Evolutionary conservation across 2,888 invertebrate species (phyloP).

Genomic region (Onchidella celtica): DNA sequence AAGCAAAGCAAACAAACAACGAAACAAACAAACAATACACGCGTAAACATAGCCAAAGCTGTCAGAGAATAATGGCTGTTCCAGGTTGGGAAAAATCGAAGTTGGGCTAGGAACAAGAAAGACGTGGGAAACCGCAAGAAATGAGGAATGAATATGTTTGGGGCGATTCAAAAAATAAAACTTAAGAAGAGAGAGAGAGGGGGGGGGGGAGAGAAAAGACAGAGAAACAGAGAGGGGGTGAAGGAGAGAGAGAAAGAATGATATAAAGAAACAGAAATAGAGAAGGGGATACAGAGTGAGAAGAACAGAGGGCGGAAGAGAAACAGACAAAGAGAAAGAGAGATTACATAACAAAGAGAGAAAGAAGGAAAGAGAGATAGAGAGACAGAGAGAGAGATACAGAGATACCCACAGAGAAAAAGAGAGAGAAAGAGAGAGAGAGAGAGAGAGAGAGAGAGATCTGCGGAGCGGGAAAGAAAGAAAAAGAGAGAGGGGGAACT

Average conservation of each 20-base stretch:
- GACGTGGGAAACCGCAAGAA: too few relatives aligned
- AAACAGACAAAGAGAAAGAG: neutral
- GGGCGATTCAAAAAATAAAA: too few relatives aligned
- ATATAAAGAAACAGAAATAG: neutral
- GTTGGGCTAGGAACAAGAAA: too few relatives aligned
- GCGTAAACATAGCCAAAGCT: too few relatives aligned
- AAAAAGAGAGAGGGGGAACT: constrained; percentile 1
- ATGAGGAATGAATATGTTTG: too few relatives aligned
- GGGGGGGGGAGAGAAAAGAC: neutral
- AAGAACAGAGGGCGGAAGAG: neutral
- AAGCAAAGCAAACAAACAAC: too few relatives aligned
- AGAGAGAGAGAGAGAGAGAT: neutral
- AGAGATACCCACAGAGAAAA: neutral
- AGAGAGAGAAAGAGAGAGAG: neutral
- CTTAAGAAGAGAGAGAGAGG: too few relatives aligned
- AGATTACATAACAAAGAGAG: too few relatives aligned
- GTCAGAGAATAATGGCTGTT: too few relatives aligned
- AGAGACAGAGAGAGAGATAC: neutral
- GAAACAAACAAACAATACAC: too few relatives aligned
- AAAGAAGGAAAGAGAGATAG: neutral
- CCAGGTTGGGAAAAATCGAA: too few relatives aligned
- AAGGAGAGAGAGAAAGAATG: neutral
- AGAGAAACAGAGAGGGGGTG: neutral
- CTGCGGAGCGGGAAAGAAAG: neutral
- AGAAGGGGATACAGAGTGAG: neutral